phyloP scores from a whole-genome alignment of 2,888 invertebrate species.

The Silvanus unidentatus region DNA sequence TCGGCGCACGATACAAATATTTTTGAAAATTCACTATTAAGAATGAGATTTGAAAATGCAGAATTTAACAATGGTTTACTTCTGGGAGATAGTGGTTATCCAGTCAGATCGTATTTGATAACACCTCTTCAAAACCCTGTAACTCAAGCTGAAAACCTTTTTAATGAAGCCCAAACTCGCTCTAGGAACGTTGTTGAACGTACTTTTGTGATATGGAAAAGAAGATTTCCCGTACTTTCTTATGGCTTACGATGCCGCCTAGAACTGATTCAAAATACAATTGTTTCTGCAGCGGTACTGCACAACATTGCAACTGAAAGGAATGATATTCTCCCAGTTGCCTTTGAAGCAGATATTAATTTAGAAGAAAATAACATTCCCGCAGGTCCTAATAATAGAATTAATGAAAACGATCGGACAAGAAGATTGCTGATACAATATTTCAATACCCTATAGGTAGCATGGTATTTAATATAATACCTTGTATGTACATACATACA shows the following conservation, averaged over 20 bases:
- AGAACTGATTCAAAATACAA: background rate
- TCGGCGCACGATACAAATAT: constrained; percentile 8
- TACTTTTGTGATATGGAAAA: constrained; percentile 21
- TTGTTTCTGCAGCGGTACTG: background rate
- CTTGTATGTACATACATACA: too few relatives aligned
- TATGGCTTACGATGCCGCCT: background rate
- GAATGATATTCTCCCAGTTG: background rate
- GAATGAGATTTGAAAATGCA: constrained; percentile 6
- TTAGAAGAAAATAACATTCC: background rate
- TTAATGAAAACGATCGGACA: background rate
- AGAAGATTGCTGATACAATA: background rate
- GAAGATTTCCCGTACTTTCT: background rate
- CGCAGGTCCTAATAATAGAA: background rate
- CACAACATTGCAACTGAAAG: constrained; percentile 1
- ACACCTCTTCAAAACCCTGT: constrained; percentile 18
- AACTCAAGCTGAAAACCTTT: constrained; percentile 16
- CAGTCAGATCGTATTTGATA: constrained; percentile 19
- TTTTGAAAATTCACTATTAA: constrained; percentile 6
- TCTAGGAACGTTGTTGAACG: constrained; percentile 24
- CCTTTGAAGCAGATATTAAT: background rate
- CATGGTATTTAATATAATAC: too few relatives aligned
- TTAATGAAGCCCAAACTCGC: constrained; percentile 21
- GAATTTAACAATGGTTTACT: constrained; percentile 12
- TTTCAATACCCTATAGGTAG: background rate
- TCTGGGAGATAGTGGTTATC: constrained; percentile 27